Conservation (phyloP, 2,113 vertebrate genomes). For the Cnemophilus loriae region DNA sequence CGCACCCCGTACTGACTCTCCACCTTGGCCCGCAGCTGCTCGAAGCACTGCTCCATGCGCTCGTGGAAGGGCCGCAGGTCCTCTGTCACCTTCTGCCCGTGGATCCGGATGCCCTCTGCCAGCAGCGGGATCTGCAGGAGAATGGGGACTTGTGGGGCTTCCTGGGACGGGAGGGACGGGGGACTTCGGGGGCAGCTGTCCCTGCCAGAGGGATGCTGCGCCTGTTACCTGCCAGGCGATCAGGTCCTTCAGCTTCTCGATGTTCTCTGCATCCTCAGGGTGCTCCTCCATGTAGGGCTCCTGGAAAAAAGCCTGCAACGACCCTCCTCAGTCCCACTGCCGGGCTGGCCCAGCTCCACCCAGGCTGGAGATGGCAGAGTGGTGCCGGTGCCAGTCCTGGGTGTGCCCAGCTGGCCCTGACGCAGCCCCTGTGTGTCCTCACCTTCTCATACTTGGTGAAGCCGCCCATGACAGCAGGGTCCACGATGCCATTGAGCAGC, state of each 20-base stretch:
- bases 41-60: slow-evolving; percentile 64
- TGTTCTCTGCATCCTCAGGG: neutral
- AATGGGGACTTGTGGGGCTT: rapidly evolving
- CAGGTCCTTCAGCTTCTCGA: slow-evolving; percentile 57
- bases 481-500: slow-evolving; percentile 49
- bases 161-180: rapidly evolving
- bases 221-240: slow-evolving; percentile 60
- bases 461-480: slow-evolving; percentile 40
- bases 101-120: slow-evolving; percentile 55
- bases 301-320: slow-evolving; percentile 52
- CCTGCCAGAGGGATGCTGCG: rapidly evolving
- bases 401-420: rapidly evolving
- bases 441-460: slow-evolving; percentile 39
- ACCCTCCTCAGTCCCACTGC: neutral
- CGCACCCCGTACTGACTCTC: slow-evolving; percentile 45
- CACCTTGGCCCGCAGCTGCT: slow-evolving; percentile 56
- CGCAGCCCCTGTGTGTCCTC: rapidly evolving
- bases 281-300: slow-evolving; percentile 45
- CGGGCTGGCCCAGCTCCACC: rapidly evolving
- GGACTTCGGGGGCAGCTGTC: neutral
- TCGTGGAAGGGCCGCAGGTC: slow-evolving; percentile 61
- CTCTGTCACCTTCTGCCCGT: slow-evolving; percentile 36
- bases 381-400: neutral
- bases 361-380: rapidly evolving
- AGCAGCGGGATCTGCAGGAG: slow-evolving; percentile 18